Percentiles rank a stretch among this genome's conserved stretches.
phyloP scores from a whole-genome alignment of 2,113 vertebrate genomes.

The Daboia siamensis region DNA sequence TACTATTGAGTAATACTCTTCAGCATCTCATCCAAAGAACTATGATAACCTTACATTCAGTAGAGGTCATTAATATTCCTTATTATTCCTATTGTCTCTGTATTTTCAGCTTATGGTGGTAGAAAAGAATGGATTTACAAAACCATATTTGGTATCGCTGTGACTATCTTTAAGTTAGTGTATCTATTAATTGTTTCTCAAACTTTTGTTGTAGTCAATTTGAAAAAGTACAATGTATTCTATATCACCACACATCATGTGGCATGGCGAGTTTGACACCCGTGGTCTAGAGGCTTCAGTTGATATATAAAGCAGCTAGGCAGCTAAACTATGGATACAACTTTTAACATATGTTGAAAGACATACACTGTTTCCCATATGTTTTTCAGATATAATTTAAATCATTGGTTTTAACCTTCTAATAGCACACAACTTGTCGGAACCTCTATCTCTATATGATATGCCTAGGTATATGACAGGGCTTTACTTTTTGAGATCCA shows the following conservation, averaged over 20 bases:
- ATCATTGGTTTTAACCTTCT: background rate
- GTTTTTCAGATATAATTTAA: background rate
- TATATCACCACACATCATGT: background rate
- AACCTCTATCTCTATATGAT: background rate
- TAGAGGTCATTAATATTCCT: background rate
- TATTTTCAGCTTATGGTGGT: background rate
- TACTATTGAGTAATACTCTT: background rate
- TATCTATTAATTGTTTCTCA: background rate
- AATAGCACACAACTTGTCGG: background rate
- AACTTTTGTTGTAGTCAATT: background rate
- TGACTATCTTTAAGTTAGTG: background rate
- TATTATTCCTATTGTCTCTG: background rate
- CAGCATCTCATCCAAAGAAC: background rate
- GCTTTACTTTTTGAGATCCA: background rate
- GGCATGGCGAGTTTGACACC: too few relatives aligned
- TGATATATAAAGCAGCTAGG: background rate
- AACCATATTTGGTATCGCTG: background rate
- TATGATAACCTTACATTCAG: background rate
- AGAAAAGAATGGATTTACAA: background rate
- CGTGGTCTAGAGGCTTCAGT: background rate
- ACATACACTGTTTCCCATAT: background rate
- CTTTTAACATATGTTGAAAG: background rate
- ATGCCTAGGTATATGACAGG: background rate
- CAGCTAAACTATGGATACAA: background rate
- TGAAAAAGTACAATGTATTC: background rate